Conservation (phyloP, 2,113 vertebrate species). For the Xiphophorus couchianus region DNA sequence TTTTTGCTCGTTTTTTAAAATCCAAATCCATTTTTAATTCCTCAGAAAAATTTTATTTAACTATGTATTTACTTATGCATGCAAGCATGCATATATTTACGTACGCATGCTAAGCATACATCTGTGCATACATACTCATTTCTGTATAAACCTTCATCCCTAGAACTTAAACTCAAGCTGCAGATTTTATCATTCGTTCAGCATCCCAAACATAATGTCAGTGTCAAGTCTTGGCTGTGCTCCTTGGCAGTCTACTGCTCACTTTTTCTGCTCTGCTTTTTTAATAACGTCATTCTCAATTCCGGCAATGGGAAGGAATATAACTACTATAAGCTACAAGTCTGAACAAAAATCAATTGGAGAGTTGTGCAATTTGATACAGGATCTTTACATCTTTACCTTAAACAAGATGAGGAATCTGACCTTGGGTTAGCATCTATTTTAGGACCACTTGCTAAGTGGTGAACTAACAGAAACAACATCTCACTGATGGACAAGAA, state of each 20-base stretch:
- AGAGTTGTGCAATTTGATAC: not conserved
- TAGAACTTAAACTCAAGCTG: not conserved
- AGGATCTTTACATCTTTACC: not conserved
- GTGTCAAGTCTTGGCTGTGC: not conserved
- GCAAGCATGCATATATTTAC: not conserved
- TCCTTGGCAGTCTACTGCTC: not conserved
- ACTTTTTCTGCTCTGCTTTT: not conserved
- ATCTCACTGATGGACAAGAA: conserved; percentile 6
- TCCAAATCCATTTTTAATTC: not conserved
- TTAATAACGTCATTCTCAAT: not conserved
- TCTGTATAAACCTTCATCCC: not conserved
- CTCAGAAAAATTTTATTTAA: not conserved
- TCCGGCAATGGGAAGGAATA: not conserved
- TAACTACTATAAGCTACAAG: not conserved
- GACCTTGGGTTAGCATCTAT: conserved; percentile 11
- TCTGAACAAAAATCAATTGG: not conserved
- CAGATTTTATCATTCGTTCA: not conserved
- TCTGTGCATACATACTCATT: not conserved
- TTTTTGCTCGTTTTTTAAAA: not conserved
- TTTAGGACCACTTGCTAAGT: conserved; percentile 24
- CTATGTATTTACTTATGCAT: not conserved
- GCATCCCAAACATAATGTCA: no score
- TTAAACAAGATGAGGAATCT: not conserved
- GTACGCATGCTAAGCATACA: no score
- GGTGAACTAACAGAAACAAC: conserved; percentile 22